These are phyloP conservation scores for Sycophila texana DNA, from an alignment of 2,888 invertebrate genomes.

Conservation along the genomic window DNA sequence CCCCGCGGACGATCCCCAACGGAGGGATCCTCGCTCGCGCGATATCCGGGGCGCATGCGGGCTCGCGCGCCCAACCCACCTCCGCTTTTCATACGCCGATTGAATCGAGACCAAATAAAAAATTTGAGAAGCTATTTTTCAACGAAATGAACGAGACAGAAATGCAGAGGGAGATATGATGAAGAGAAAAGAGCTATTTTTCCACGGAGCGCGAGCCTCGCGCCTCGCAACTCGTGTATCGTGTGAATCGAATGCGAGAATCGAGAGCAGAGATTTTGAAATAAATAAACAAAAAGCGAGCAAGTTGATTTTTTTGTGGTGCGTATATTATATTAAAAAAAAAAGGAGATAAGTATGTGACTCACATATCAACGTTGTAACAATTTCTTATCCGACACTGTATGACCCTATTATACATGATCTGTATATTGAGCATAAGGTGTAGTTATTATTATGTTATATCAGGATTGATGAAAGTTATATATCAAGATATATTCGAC, in stretches of 20 bases:
- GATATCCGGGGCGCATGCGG: neutral
- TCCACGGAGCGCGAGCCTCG: conserved; percentile 31
- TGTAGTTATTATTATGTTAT: too few species aligned
- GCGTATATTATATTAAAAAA: neutral
- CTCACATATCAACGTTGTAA: conserved; percentile 28
- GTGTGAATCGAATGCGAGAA: conserved; percentile 15
- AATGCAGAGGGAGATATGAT: too few species aligned
- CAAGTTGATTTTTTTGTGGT: neutral
- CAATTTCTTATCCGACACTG: neutral
- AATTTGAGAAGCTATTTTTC: conserved; percentile 48
- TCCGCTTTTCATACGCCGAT: conserved; percentile 41
- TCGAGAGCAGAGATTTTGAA: too few species aligned
- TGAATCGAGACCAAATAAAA: neutral
- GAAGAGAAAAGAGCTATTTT: conserved; percentile 43
- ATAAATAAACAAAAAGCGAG: too few species aligned
- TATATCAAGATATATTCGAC: conserved; percentile 1
- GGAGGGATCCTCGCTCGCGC: too few species aligned
- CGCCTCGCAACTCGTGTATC: conserved; percentile 15
- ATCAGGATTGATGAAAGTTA: conserved; percentile 14
- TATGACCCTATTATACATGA: neutral
- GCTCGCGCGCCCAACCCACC: neutral
- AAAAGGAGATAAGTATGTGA: neutral
- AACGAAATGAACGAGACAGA: neutral
- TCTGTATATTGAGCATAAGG: too few species aligned
- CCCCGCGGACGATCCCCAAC: too few species aligned